phyloP scores from a whole-genome alignment of 2,113 vertebrate genomes.

The Aptenodytes patagonicus region DNA sequence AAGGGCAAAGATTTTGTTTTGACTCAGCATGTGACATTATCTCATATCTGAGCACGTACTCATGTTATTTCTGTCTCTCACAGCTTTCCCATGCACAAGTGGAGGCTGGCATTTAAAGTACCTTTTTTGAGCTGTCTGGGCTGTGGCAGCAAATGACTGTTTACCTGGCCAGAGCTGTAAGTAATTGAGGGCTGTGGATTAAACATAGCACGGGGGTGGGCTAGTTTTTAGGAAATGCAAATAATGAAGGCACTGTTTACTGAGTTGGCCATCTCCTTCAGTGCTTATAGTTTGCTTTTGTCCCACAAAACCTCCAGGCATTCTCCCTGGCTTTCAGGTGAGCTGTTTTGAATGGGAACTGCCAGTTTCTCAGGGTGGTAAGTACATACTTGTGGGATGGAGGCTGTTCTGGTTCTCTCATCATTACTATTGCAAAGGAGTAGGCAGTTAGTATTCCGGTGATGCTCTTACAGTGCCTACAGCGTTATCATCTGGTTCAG shows the following conservation, averaged over 20 bases:
- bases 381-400: accelerated
- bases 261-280: not conserved
- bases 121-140: not conserved
- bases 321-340: not conserved
- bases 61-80: accelerated
- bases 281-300: not conserved
- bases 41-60: not conserved
- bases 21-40: accelerated
- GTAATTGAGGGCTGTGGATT: not conserved
- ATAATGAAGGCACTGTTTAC: not conserved
- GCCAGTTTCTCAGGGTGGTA: not conserved
- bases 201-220: not conserved
- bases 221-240: not conserved
- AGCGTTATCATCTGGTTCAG: not conserved
- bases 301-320: not conserved
- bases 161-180: not conserved
- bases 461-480: not conserved
- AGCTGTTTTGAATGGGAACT: not conserved
- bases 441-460: not conserved
- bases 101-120: not conserved
- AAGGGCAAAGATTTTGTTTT: not conserved
- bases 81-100: not conserved
- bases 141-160: not conserved
- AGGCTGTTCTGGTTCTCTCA: not conserved
- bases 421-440: not conserved